A percentile compares a stretch with the other conserved stretches of the same genome.
These are phyloP conservation scores for Erebia ligea DNA, from an alignment of 2,888 invertebrate species.

Conservation along the genomic window DNA sequence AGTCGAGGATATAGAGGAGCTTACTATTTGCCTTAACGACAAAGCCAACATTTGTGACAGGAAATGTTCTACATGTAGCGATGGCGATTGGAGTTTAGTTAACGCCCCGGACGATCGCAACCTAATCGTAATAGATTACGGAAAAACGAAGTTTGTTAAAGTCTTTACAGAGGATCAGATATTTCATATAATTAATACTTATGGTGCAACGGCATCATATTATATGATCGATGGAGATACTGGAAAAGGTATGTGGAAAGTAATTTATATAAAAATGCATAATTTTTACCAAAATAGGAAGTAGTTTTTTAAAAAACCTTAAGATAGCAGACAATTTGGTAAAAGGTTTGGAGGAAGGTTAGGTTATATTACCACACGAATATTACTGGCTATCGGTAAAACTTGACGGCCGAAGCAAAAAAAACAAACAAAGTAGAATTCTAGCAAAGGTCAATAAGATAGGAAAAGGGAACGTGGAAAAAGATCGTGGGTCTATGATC, in stretches of 20 bases:
- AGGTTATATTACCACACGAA: too few species aligned
- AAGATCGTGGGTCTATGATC: too few species aligned
- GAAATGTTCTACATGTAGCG: slow-evolving; percentile 57
- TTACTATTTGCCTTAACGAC: slow-evolving; percentile 53
- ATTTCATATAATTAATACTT: slow-evolving; percentile 69
- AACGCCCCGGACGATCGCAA: slow-evolving; percentile 48
- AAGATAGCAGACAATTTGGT: too few species aligned
- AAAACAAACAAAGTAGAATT: too few species aligned
- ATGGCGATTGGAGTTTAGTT: slow-evolving; percentile 62
- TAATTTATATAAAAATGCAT: background rate
- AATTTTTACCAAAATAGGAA: background rate
- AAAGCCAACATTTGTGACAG: slow-evolving; percentile 51
- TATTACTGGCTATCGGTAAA: too few species aligned
- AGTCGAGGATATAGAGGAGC: slow-evolving; percentile 78
- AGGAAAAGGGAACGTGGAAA: too few species aligned
- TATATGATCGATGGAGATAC: slow-evolving; percentile 88
- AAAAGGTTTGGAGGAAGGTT: too few species aligned
- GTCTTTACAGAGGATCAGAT: slow-evolving; percentile 71
- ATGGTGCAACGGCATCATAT: slow-evolving; percentile 60
- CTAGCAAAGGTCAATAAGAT: too few species aligned
- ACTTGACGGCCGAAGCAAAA: too few species aligned
- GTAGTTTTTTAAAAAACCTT: too few species aligned
- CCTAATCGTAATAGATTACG: slow-evolving; percentile 75
- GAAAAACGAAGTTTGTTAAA: slow-evolving; percentile 73
- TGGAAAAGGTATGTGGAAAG: slow-evolving; percentile 83